Conservation (phyloP, 2,888 invertebrate species). For the Leptinotarsa haldemani region DNA sequence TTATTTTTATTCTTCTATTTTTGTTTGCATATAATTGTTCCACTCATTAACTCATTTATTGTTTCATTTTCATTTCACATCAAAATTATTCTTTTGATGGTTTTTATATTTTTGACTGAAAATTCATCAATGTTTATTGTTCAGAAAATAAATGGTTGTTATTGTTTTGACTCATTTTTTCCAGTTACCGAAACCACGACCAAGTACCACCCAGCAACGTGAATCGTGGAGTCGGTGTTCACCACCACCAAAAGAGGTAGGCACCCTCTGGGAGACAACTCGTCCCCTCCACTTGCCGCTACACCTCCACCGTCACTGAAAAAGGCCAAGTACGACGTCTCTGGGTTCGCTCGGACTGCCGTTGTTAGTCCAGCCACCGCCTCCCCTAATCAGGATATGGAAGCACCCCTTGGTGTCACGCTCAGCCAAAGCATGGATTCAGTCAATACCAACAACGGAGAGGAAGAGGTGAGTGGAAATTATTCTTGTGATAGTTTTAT, state of each 20-base stretch:
- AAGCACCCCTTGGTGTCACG: constrained; percentile 79
- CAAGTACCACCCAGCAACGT: constrained; percentile 51
- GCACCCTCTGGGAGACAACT: constrained; percentile 64
- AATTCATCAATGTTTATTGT: too few species aligned
- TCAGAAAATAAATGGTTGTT: background rate
- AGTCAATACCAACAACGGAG: constrained; percentile 93
- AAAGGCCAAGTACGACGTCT: constrained; percentile 64
- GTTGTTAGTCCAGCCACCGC: constrained; percentile 49
- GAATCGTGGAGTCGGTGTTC: constrained; percentile 66
- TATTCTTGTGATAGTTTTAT: background rate
- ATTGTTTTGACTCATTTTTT: background rate
- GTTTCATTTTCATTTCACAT: too few species aligned
- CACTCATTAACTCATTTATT: too few species aligned
- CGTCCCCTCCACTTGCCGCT: constrained; percentile 54
- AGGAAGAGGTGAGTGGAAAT: constrained; percentile 88
- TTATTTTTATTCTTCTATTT: too few species aligned
- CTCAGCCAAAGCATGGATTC: constrained; percentile 98
- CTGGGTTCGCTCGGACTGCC: constrained; percentile 56
- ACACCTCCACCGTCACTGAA: constrained; percentile 63
- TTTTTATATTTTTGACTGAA: too few species aligned
- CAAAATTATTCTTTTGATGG: too few species aligned
- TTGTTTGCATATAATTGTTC: too few species aligned
- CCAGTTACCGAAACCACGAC: background rate
- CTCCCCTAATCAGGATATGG: constrained; percentile 67
- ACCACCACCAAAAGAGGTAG: constrained; percentile 66